Evolutionary conservation across 2,888 invertebrate genomes (phyloP).

Genomic region (Magallana nippona): DNA sequence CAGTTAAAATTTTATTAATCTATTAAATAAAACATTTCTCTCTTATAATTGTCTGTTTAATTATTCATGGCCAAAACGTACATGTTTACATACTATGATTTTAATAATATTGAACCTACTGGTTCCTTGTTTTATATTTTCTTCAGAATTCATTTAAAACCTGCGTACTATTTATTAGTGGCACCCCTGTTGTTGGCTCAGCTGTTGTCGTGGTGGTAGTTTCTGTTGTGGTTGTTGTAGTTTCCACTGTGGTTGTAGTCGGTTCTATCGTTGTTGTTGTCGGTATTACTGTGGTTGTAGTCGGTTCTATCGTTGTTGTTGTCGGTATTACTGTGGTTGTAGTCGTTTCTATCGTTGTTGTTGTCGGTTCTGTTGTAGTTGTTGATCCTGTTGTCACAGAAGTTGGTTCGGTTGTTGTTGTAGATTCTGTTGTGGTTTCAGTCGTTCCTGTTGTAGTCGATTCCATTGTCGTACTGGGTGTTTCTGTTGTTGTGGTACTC

Average conservation of each 20-base stretch:
- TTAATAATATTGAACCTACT: too few species aligned
- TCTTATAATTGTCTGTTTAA: too few species aligned
- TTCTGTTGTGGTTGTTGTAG: conserved; percentile 1
- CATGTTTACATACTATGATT: too few species aligned
- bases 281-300: background rate
- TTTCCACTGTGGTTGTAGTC: background rate
- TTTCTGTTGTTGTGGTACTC: background rate
- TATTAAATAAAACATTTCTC: background rate
- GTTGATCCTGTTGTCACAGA: background rate
- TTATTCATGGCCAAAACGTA: too few species aligned
- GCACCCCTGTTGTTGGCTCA: background rate
- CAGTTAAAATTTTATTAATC: background rate
- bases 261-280: background rate
- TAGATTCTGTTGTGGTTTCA: background rate
- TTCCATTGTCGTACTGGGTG: background rate
- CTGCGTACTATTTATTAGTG: background rate
- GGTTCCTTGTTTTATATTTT: too few species aligned
- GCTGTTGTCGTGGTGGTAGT: background rate
- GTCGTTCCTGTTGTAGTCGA: background rate
- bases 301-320: background rate
- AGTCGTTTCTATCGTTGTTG: background rate
- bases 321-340: background rate
- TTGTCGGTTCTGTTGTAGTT: background rate
- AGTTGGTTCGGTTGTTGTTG: background rate
- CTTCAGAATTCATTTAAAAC: too few species aligned